Base-by-base conservation (phyloP, 2,113 vertebrate genomes). In the Scomber colias region DNA sequence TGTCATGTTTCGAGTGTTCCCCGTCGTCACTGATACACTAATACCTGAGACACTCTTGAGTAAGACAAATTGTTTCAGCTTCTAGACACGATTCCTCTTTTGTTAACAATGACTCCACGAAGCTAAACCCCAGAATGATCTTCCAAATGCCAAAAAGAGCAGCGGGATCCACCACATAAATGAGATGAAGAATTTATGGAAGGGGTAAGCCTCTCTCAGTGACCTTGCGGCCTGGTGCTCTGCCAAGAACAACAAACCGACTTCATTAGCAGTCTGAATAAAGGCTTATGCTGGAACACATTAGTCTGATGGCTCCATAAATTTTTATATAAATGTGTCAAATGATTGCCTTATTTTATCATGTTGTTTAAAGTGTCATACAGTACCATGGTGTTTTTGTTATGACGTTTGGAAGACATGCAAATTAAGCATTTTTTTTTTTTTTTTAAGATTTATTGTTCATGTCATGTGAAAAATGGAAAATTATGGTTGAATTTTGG, bases 181-280 rank as follows among this genome's bases (percentile, higher is more conserved):
- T 45, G 67, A 74, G 61, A 60, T 63, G 78, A 81, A 73, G 69
- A 63, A 77, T 87, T 89, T 79, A 81, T 81, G 55, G 21, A 19
- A 27, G 24, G 19, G 64, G 60, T 27, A 11, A 44, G 12, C 44
- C 49, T 17, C 17, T 53, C 78, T 64, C 44, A 12, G 46, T 85
- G 85, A 90, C 87, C 75, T 81, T 83, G 75, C 15, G 5, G 71
- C 75, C 82, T 79, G 77, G 75, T 77, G 17, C 11, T 57, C 46
- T 81, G 86, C 84, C 85, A 87, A 65, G 87, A 83, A 75, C 82
- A 91, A 85, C 84, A 87, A 88, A 84, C 44, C 2, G 69, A 61
- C 68, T 78, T 83, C 86, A 85, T 89, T 90, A 85, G 71, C 79
- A 74, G n/a, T 80, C 48, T 75, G 61, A 88, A 51, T 57, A 61